Base-by-base conservation (phyloP, 1,140 invertebrate species). In the Drosophila novamexicana region DNA sequence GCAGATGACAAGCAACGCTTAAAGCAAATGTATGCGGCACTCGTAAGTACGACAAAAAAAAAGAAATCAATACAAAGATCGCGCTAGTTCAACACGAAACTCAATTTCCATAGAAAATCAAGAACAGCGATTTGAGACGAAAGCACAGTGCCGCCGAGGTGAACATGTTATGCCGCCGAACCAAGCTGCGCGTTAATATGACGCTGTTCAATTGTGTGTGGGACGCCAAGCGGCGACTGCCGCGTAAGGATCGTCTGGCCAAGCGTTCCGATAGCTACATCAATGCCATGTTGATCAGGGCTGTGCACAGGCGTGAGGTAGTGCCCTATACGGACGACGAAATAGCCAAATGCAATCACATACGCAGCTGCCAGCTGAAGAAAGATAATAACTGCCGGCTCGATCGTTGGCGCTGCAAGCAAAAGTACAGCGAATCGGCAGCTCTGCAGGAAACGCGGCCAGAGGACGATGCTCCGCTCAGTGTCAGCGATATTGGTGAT, bases 141-240 rank as follows among this genome's bases (percentile, higher is more conserved):
- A 1, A 34, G 2, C 75, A 81, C 52, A 63, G 9, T 0, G 7
- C 12, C 1, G 18, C 52, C 1, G 82, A 85, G 0, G 44, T 69
- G 2, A 40, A n/a, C 16, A 22, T 72, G 18, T 44, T 85, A 1
- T 85, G 82, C 42, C 12, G 61, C 12, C 54, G 78, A 1, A 81
- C 78, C 0, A 85, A 85, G 10, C n/a, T 75, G 0, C 47, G 56
- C 1, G 81, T 85, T 0, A 32, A 69, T 0, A 85, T 85, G 81
- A 52, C 54, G 2, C 16, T 49, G 0, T 42, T 49, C 7, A 85
- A 85, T 22, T 57, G 56, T 7, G 29, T 86, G 1, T 72, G 53
- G 37, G 82, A 86, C 1, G 78, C 75, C 12, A 81, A 81, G n/a
- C 44, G 50, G 12, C 47, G 63, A 0, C 32, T 85, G 0, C 42